These are phyloP conservation scores for Drosophila anceps DNA, from an alignment of 2,888 invertebrate species.

Conservation along the genomic window DNA sequence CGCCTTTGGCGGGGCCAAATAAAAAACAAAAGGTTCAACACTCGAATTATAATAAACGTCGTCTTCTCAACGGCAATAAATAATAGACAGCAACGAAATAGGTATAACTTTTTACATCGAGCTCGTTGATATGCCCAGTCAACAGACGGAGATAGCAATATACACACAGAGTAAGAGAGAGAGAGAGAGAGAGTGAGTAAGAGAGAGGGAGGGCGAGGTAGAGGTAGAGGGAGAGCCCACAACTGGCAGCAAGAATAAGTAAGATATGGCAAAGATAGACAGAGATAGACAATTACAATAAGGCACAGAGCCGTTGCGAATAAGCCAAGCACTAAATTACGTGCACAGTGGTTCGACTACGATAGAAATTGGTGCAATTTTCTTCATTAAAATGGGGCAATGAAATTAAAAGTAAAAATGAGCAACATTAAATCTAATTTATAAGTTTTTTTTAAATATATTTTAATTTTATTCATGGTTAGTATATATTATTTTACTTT, in stretches of 20 bases:
- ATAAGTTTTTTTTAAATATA: background rate
- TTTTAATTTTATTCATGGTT: too few relatives aligned
- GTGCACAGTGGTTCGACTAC: constrained; percentile 54
- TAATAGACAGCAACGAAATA: constrained; percentile 73
- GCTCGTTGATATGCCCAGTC: constrained; percentile 64
- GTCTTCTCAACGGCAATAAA: constrained; percentile 75
- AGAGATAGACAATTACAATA: constrained; percentile 44
- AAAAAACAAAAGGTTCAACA: constrained; percentile 63
- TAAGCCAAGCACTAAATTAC: constrained; percentile 69
- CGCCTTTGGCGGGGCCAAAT: constrained; percentile 26
- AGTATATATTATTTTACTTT: too few relatives aligned
- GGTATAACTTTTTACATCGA: constrained; percentile 75
- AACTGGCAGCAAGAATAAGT: constrained; percentile 21
- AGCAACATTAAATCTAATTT: background rate
- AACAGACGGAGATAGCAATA: constrained; percentile 31
- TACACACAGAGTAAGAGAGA: background rate
- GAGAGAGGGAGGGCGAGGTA: background rate
- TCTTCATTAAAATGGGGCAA: background rate
- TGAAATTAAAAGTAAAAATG: background rate
- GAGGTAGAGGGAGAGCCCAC: background rate
- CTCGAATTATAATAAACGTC: constrained; percentile 81
- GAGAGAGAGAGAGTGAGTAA: background rate
- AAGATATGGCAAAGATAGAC: constrained; percentile 20
- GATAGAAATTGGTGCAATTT: background rate
- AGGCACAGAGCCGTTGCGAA: constrained; percentile 45